These are phyloP conservation scores for Hydrozoanthus gracilis DNA, from an alignment of 92 coral and sea anemone genomes.

Conservation along the genomic window DNA sequence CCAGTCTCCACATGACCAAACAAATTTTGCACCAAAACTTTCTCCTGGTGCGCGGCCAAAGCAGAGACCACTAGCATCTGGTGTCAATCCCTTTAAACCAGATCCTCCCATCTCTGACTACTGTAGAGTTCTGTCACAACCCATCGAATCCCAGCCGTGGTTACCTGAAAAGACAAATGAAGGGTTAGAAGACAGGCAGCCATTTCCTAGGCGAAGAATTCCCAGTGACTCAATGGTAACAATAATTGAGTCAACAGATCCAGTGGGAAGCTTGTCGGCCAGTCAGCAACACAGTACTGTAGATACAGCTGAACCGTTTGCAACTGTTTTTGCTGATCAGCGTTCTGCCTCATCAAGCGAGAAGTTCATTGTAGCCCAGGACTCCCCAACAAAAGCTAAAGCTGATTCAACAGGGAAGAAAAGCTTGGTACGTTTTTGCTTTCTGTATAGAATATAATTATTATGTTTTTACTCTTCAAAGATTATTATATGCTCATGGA, in stretches of 20 bases:
- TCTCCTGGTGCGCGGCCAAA: slow-evolving; percentile 71
- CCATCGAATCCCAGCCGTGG: slow-evolving; percentile 30
- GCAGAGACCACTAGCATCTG: slow-evolving; percentile 17
- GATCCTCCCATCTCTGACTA: slow-evolving; percentile 9
- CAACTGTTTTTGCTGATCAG: slow-evolving; percentile 19
- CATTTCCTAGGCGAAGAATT: slow-evolving; percentile 48
- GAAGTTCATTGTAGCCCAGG: slow-evolving; percentile 14
- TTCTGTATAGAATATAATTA: background rate
- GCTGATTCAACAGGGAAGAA: background rate
- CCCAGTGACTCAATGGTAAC: slow-evolving; percentile 75
- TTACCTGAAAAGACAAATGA: background rate
- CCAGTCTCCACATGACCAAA: background rate
- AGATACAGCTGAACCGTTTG: slow-evolving; percentile 19
- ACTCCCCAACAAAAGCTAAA: background rate
- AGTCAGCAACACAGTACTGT: background rate
- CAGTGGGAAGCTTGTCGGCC: background rate
- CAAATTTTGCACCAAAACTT: slow-evolving; percentile 13
- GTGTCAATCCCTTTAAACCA: slow-evolving; percentile 15
- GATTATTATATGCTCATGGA: background rate
- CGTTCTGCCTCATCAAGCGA: background rate
- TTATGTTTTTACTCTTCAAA: background rate
- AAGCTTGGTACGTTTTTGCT: background rate
- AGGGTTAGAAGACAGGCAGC: background rate
- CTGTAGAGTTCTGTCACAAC: slow-evolving; percentile 45
- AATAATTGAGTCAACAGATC: slow-evolving; percentile 57